Evolutionary conservation across 2,888 invertebrate genomes (phyloP).

Genomic region (Caenorhabditis auriculariae): DNA sequence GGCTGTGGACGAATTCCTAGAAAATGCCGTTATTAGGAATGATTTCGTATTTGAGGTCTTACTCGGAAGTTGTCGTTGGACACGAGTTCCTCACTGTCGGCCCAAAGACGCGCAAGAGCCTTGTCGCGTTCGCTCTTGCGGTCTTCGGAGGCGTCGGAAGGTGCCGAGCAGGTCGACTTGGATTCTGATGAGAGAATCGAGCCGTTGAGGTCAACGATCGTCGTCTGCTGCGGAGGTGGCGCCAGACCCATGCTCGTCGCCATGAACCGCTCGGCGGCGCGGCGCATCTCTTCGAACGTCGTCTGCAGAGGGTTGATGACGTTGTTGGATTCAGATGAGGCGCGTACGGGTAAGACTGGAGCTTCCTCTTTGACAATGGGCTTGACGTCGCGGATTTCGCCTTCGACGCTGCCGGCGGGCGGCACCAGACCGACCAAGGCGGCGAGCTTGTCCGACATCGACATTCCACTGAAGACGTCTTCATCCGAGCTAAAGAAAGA

Average conservation of each 20-base stretch:
- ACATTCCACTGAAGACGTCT: constrained; percentile 35
- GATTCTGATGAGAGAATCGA: constrained; percentile 24
- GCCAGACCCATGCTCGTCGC: constrained; percentile 23
- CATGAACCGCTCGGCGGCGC: constrained; percentile 29
- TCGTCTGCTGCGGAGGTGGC: constrained; percentile 23
- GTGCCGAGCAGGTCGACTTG: constrained; percentile 32
- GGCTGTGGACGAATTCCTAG: constrained; percentile 35
- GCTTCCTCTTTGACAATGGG: too few relatives aligned
- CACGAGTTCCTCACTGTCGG: constrained; percentile 23
- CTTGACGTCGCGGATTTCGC: constrained; percentile 8
- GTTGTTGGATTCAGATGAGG: background rate
- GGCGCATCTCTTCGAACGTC: constrained; percentile 37
- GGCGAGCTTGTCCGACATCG: constrained; percentile 44
- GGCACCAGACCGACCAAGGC: constrained; percentile 36
- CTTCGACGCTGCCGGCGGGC: constrained; percentile 8
- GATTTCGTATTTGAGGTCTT: background rate
- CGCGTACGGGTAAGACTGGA: background rate
- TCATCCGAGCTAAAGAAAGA: constrained; percentile 20
- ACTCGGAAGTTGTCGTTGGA: constrained; percentile 14
- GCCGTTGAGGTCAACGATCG: constrained; percentile 34
- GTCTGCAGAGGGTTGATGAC: constrained; percentile 7
- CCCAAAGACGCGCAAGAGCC: constrained; percentile 31
- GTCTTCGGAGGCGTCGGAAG: constrained; percentile 26
- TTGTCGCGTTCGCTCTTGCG: constrained; percentile 35
- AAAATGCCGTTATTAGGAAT: constrained; percentile 3